Evolutionary conservation across 2,888 invertebrate species (phyloP).

Genomic region (Brachynemurus nebulosus): DNA sequence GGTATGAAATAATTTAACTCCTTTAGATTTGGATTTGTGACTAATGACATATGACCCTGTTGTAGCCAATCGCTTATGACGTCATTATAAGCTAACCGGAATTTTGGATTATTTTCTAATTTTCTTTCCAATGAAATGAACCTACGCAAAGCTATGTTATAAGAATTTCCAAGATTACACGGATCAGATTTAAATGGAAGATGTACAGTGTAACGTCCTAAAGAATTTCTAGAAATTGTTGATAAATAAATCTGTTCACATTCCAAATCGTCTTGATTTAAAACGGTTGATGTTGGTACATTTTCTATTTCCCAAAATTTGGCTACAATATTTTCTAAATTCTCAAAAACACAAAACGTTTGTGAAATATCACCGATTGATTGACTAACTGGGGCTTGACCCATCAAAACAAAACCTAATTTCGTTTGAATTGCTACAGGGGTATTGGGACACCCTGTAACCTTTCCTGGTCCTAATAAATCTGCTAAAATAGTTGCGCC

Average conservation of each 20-base stretch:
- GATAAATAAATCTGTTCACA: neutral
- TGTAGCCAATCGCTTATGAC: conserved; percentile 10
- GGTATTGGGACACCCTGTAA: neutral
- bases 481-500: too few relatives aligned
- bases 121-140: conserved; percentile 7
- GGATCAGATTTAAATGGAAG: neutral
- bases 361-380: too few relatives aligned
- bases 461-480: neutral
- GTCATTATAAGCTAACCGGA: conserved; percentile 4
- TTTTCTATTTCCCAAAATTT: neutral
- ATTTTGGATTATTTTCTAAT: neutral
- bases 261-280: neutral
- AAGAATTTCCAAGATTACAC: neutral
- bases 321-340: neutral
- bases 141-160: conserved; percentile 1
- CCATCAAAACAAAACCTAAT: neutral
- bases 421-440: too few relatives aligned
- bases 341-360: too few relatives aligned
- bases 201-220: neutral
- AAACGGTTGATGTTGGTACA: neutral
- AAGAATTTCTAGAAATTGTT: neutral
- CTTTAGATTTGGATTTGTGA: too few relatives aligned
- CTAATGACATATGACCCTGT: conserved; percentile 6
- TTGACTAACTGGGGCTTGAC: neutral
- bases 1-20: conserved; percentile 8